Percentiles rank a stretch among this genome's conserved stretches.
These are phyloP conservation scores for Willowsia nigromaculata DNA, from an alignment of 2,888 invertebrate genomes.

Conservation along the genomic window DNA sequence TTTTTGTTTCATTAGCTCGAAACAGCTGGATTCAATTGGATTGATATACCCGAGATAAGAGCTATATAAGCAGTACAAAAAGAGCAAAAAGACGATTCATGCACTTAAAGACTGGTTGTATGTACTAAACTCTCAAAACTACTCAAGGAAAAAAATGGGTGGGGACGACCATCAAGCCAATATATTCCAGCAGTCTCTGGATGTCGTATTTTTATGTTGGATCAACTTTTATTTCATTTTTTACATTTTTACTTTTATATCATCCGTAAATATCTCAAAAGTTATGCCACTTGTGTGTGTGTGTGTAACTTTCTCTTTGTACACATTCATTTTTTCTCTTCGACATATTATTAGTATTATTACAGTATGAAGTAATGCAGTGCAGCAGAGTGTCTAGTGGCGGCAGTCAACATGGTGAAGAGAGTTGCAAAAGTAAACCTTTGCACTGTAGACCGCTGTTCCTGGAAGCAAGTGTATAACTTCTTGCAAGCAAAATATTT, in stretches of 20 bases:
- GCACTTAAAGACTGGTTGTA: neutral
- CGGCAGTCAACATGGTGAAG: too few relatives aligned
- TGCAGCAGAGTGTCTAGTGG: neutral
- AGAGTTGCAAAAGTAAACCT: neutral
- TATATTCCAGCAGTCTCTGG: conserved; percentile 19
- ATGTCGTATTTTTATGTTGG: conserved; percentile 16
- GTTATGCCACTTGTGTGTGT: conserved; percentile 6
- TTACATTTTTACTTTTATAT: conserved; percentile 43
- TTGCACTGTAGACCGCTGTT: neutral
- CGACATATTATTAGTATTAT: conserved; percentile 7
- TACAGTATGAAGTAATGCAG: neutral
- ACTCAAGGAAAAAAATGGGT: conserved; percentile 27
- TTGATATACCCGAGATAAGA: conserved; percentile 25
- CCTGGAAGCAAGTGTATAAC: neutral
- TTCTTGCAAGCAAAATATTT: conserved; percentile 27
- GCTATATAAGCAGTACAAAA: neutral
- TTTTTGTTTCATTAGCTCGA: conserved; percentile 68
- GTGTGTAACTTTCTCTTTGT: conserved; percentile 32
- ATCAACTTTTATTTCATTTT: conserved; percentile 40
- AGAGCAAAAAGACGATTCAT: neutral
- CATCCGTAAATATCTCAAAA: conserved; percentile 42
- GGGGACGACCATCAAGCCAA: conserved; percentile 45
- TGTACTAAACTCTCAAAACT: neutral
- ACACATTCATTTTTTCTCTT: neutral
- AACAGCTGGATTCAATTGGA: conserved; percentile 68